phyloP scores from a whole-genome alignment of 2,888 invertebrate species.

The Vannuccia rotundouncinata region DNA sequence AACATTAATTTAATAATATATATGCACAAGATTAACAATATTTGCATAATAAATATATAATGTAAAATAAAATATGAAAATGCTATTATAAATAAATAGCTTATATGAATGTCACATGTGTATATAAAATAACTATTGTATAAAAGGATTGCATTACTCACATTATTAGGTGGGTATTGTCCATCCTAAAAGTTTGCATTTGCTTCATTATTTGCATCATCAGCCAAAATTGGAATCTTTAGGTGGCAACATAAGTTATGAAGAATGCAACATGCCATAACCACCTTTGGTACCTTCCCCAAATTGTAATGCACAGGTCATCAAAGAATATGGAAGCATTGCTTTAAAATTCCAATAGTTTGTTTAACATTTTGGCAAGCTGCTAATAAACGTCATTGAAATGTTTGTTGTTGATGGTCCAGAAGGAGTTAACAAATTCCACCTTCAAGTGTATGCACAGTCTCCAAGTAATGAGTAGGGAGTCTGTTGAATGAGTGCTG shows the following conservation, averaged over 20 bases:
- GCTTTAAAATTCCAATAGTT: conserved; percentile 20
- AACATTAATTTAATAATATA: not conserved
- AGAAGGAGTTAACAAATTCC: conserved; percentile 23
- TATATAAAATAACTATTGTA: conserved; percentile 22
- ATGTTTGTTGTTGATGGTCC: conserved; percentile 21
- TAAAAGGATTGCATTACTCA: conserved; percentile 12
- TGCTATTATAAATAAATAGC: conserved; percentile 14
- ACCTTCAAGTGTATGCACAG: conserved; percentile 11
- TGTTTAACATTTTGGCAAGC: conserved; percentile 17
- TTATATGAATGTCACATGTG: not conserved
- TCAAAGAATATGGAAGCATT: conserved; percentile 19
- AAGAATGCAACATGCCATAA: conserved; percentile 21
- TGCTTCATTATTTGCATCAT: too few relatives aligned
- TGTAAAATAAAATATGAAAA: conserved; percentile 24
- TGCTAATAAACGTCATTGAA: conserved; percentile 21
- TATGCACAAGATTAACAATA: not conserved
- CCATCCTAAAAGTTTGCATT: conserved; percentile 13
- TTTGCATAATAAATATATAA: conserved; percentile 16
- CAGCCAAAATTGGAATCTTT: conserved; percentile 3
- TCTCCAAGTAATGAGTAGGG: conserved; percentile 8
- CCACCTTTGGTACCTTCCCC: conserved; percentile 21
- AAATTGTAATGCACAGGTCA: not conserved
- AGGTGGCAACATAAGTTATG: conserved; percentile 16
- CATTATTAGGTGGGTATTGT: conserved; percentile 26
- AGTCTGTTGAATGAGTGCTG: conserved; percentile 20